Evolutionary conservation across 2,797 vertebrate species (phyloP).

Genomic region (Gallinago nigripennis): DNA sequence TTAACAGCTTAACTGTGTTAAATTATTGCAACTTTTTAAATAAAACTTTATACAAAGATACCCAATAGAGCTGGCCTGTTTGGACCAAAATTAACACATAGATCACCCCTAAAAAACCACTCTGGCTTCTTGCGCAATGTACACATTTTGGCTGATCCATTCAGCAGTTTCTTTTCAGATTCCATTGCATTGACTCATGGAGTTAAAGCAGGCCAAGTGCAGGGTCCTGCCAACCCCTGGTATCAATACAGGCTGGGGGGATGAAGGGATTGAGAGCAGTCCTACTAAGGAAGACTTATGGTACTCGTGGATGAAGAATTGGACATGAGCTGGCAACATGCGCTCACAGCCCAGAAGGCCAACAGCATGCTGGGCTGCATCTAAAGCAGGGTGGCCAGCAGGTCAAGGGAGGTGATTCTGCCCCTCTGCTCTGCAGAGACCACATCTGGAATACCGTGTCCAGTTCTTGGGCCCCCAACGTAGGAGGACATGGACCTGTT

Average conservation of each 20-base stretch:
- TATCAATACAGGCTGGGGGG: not conserved
- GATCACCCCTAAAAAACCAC: not conserved
- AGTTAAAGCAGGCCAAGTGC: not conserved
- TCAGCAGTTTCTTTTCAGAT: not conserved
- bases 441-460: accelerated
- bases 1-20: not conserved
- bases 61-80: not conserved
- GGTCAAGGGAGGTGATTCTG: not conserved
- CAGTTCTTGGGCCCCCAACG: not conserved
- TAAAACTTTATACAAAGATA: not conserved
- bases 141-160: not conserved
- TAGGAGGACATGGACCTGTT: not conserved
- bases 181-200: not conserved
- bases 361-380: accelerated
- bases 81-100: not conserved
- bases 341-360: accelerated
- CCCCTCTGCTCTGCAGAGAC: not conserved
- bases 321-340: accelerated
- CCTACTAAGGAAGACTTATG: accelerated
- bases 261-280: not conserved
- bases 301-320: not conserved
- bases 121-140: not conserved
- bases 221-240: not conserved
- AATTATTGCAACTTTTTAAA: not conserved
- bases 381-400: not conserved